These are phyloP conservation scores for Sternotherus odoratus DNA, from an alignment of 2,797 vertebrate species.

Conservation along the genomic window DNA sequence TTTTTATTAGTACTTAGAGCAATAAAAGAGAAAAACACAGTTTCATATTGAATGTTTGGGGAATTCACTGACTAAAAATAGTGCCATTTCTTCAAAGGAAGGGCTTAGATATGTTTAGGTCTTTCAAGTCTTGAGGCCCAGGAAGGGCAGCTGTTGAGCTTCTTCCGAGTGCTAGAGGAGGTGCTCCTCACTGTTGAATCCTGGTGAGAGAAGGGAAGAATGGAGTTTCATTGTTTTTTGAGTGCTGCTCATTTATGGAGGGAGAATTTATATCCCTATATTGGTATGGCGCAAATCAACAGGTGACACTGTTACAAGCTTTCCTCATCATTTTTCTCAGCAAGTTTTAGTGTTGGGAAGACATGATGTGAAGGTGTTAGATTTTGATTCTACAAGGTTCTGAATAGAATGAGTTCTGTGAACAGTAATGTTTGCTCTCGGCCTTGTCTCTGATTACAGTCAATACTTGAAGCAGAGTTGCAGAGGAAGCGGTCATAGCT, in stretches of 20 bases:
- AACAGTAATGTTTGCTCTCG: neutral
- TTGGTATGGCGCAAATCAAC: neutral
- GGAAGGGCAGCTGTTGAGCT: neutral
- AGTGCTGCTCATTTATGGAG: neutral
- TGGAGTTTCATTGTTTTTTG: no score
- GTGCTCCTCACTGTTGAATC: no score
- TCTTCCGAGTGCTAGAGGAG: no score
- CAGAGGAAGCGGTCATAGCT: neutral
- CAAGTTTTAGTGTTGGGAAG: neutral
- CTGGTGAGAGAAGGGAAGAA: neutral
- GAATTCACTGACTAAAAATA: no score
- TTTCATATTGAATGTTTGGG: no score
- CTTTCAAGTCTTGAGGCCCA: neutral
- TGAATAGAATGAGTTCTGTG: neutral
- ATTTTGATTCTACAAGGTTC: neutral
- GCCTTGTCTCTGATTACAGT: neutral
- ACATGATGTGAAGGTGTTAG: neutral
- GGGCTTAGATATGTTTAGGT: neutral
- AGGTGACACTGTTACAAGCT: neutral
- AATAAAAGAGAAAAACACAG: no score
- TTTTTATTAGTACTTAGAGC: no score
- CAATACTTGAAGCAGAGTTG: neutral
- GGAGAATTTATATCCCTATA: neutral
- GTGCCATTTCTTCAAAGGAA: neutral
- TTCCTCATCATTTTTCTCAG: neutral